Conservation (phyloP, 2,888 invertebrate species). For the Drosophila ustulata region DNA sequence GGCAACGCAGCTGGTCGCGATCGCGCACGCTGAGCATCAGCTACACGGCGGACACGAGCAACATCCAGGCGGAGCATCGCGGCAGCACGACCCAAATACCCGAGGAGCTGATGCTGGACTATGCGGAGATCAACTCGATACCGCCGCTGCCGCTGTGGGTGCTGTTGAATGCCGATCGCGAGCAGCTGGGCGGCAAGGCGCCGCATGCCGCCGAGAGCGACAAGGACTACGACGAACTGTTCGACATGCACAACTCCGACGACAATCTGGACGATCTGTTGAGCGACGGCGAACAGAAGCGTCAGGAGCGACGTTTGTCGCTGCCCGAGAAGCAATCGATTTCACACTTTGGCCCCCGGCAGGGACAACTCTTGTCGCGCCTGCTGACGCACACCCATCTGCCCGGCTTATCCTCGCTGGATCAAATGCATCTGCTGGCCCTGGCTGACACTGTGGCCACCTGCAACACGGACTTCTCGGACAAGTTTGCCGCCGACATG, state of each 20-base stretch:
- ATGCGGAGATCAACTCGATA: constrained; percentile 98
- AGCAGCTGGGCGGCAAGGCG: constrained; percentile 86
- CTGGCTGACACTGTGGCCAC: constrained; percentile 98
- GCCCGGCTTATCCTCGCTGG: constrained; percentile 97
- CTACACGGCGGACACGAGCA: constrained; percentile 90
- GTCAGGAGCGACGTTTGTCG: constrained; percentile 88
- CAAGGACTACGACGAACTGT: constrained; percentile 95
- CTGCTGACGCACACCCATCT: constrained; percentile 97
- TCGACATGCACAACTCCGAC: constrained; percentile 92
- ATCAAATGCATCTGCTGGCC: constrained; percentile 99
- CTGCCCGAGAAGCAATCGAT: constrained; percentile 91
- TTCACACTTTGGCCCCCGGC: constrained; percentile 94
- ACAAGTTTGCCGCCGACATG: constrained; percentile 90
- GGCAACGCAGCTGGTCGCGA: constrained; percentile 93
- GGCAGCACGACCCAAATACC: constrained; percentile 93
- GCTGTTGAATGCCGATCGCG: constrained; percentile 96
- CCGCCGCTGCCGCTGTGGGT: constrained; percentile 99
- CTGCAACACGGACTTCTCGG: constrained; percentile 95
- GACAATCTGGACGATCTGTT: constrained; percentile 93
- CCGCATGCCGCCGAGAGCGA: constrained; percentile 64
- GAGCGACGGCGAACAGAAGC: constrained; percentile 88
- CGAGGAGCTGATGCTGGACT: constrained; percentile 95
- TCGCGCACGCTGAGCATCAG: constrained; percentile 95
- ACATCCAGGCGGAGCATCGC: constrained; percentile 91
- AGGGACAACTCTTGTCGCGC: constrained; percentile 93